Evolutionary conservation across 2,888 invertebrate genomes (phyloP).

Genomic region (Protophormia terraenovae): DNA sequence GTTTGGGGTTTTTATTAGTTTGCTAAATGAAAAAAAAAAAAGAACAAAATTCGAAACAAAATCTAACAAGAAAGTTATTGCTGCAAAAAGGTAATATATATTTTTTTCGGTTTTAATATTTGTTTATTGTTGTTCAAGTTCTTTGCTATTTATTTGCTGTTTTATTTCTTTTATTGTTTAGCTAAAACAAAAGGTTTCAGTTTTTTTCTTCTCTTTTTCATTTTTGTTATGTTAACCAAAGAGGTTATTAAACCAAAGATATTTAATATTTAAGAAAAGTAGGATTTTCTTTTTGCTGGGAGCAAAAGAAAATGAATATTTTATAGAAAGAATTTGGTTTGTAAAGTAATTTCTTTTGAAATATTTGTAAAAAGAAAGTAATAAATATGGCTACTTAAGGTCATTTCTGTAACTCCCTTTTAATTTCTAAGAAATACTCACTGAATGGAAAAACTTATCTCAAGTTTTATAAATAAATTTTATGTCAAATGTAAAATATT

Average conservation of each 20-base stretch:
- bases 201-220: too few relatives aligned
- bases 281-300: not conserved
- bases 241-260: constrained; percentile 45
- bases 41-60: not conserved
- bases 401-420: too few relatives aligned
- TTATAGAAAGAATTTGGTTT: too few relatives aligned
- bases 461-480: too few relatives aligned
- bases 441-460: too few relatives aligned
- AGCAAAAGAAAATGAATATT: not conserved
- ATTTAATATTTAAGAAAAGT: not conserved
- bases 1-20: constrained; percentile 22
- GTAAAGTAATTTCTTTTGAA: too few relatives aligned
- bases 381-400: too few relatives aligned
- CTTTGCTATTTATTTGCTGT: constrained; percentile 15
- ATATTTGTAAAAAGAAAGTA: too few relatives aligned
- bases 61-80: constrained; percentile 30
- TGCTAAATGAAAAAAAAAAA: not conserved
- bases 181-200: constrained; percentile 47
- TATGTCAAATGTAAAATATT: too few relatives aligned
- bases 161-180: not conserved
- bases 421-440: too few relatives aligned
- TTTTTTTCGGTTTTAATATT: constrained; percentile 15
- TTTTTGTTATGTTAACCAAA: not conserved
- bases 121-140: constrained; percentile 42
- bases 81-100: constrained; percentile 38